Conservation (phyloP, 2,113 vertebrate genomes). For the Siphamia tubifer region DNA sequence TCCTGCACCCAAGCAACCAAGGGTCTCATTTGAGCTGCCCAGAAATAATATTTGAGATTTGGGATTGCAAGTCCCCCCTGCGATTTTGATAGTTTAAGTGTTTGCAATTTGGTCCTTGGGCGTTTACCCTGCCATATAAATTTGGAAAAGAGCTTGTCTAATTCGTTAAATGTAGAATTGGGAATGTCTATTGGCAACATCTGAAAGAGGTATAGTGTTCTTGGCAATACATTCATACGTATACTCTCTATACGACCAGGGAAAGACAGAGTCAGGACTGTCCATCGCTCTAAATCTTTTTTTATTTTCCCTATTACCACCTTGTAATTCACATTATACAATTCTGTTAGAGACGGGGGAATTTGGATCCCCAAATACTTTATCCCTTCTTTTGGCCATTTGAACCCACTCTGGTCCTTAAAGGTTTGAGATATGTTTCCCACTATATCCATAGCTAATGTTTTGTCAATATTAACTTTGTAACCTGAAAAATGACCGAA, state of each 20-base stretch:
- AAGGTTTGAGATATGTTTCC: not conserved
- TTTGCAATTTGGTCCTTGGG: slow-evolving; percentile 4
- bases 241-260: not conserved
- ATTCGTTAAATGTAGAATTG: not conserved
- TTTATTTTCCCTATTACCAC: not conserved
- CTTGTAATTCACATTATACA: not conserved
- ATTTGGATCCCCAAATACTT: not conserved
- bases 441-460: not conserved
- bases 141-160: not conserved
- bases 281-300: not conserved
- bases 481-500: not conserved
- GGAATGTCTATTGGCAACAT: not conserved
- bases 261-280: not conserved
- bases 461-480: not conserved
- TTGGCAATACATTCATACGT: not conserved
- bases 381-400: not conserved
- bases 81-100: not conserved
- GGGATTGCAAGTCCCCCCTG: not conserved
- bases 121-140: not conserved
- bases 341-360: too few species aligned
- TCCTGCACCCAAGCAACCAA: not conserved
- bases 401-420: not conserved
- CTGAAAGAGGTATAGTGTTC: not conserved
- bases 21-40: not conserved
- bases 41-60: not conserved